phyloP scores from a whole-genome alignment of 2,113 vertebrate genomes.

The Scophthalmus maximus region DNA sequence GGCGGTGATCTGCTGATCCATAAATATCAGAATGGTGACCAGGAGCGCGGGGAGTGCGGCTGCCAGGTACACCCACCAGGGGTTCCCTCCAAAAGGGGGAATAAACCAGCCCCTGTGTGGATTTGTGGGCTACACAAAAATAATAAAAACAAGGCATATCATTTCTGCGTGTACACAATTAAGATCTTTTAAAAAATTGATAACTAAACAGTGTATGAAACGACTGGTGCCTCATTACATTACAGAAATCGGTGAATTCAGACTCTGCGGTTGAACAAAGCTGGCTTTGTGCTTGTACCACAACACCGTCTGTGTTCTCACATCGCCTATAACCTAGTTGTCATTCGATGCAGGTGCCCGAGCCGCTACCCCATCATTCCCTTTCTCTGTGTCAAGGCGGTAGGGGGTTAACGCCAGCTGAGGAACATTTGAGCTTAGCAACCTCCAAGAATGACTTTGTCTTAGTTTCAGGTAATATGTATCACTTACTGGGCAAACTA shows the following conservation, averaged over 20 bases:
- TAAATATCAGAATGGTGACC: conserved; percentile 98
- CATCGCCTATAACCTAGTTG: conserved; percentile 61
- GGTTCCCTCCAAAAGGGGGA: conserved; percentile 93
- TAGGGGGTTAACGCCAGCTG: conserved; percentile 7
- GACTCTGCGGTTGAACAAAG: conserved; percentile 64
- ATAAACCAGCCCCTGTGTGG: conserved; percentile 92
- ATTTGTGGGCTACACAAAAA: conserved; percentile 88
- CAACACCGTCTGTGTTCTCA: conserved; percentile 55
- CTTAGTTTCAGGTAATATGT: conserved; percentile 50
- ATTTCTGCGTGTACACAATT: neutral
- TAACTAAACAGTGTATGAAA: neutral
- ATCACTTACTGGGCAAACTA: conserved; percentile 7
- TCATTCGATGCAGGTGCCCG: conserved; percentile 50
- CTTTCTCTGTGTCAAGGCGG: neutral
- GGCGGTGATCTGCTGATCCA: conserved; percentile 98
- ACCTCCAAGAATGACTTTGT: conserved; percentile 29
- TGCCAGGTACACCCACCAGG: conserved; percentile 97
- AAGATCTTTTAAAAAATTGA: neutral
- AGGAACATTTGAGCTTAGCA: conserved; percentile 35
- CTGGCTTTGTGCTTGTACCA: conserved; percentile 45
- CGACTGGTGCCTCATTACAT: conserved; percentile 25
- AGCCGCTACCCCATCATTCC: conserved; percentile 9
- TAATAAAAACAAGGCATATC: neutral
- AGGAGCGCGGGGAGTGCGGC: conserved; percentile 92
- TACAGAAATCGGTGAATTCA: conserved; percentile 28